Conservation (phyloP, 1,140 invertebrate species). For the Latrodectus geometricus region DNA sequence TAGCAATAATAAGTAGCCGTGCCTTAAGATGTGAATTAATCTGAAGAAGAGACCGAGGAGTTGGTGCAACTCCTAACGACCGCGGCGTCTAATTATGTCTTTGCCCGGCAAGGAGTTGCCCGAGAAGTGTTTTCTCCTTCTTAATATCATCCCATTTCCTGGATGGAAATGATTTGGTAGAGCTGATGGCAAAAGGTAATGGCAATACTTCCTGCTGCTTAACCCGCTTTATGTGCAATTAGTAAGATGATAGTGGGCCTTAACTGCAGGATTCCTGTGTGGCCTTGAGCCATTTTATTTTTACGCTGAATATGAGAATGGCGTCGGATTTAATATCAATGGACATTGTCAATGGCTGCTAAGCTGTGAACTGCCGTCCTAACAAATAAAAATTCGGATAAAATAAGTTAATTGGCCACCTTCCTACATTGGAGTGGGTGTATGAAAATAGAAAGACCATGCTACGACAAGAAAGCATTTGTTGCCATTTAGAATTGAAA, state of each 20-base stretch:
- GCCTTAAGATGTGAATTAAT: slow-evolving; percentile 6
- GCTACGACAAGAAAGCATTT: too few relatives aligned
- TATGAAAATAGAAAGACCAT: too few relatives aligned
- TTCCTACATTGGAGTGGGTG: too few relatives aligned
- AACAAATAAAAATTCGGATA: too few relatives aligned
- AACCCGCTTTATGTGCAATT: slow-evolving; percentile 29
- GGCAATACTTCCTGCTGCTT: slow-evolving; percentile 13
- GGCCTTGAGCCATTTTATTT: slow-evolving; percentile 2
- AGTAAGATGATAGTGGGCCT: slow-evolving; percentile 17
- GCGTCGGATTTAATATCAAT: not conserved
- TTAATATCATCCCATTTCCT: not conserved
- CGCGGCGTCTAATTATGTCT: not conserved
- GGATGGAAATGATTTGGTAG: not conserved
- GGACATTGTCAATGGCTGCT: not conserved
- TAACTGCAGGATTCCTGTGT: not conserved
- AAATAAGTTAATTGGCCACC: too few relatives aligned
- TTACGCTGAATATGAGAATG: not conserved
- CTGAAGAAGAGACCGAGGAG: not conserved
- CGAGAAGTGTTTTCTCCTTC: not conserved
- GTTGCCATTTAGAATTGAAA: too few relatives aligned
- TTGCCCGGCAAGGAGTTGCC: not conserved
- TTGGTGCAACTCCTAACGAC: not conserved
- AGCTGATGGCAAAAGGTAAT: slow-evolving; percentile 9
- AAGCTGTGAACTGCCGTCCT: not conserved
- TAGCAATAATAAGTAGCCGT: slow-evolving; percentile 1